Percentiles rank a stretch among this genome's conserved stretches.
phyloP scores from a whole-genome alignment of 2,797 vertebrate species.

The Sciaenops ocellatus region DNA sequence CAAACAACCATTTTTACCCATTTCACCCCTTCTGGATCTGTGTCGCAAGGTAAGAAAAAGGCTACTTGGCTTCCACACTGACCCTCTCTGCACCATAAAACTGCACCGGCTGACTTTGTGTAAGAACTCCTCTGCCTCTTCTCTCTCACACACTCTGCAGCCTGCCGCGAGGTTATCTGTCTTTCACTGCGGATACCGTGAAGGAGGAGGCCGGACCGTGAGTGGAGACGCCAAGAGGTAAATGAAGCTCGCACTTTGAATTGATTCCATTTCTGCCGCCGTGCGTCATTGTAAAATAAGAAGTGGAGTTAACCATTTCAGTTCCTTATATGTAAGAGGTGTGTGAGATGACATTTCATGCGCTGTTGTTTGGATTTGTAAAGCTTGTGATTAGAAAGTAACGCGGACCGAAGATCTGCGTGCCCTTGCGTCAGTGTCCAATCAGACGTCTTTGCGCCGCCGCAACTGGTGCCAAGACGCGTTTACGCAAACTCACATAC shows the following conservation, averaged over 20 bases:
- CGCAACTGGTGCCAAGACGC: conserved; percentile 71
- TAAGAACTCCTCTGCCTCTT: conserved; percentile 54
- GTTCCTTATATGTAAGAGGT: not conserved
- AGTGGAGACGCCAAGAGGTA: conserved; percentile 64
- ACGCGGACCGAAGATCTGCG: conserved; percentile 37
- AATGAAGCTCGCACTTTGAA: conserved; percentile 38
- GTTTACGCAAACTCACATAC: conserved; percentile 18
- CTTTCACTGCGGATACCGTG: conserved; percentile 66
- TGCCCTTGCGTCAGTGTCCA: conserved; percentile 62
- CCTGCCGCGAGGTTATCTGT: conserved; percentile 42
- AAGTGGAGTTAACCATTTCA: not conserved
- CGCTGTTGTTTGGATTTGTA: not conserved
- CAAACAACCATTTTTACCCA: conserved; percentile 79
- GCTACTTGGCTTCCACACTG: conserved; percentile 53
- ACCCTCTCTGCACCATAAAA: conserved; percentile 61
- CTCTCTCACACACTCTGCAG: conserved; percentile 48
- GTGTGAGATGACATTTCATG: not conserved
- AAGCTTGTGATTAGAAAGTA: conserved; percentile 40
- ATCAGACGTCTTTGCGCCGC: conserved; percentile 76
- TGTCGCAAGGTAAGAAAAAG: conserved; percentile 74
- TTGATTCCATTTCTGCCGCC: not conserved
- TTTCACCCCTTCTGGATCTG: conserved; percentile 78
- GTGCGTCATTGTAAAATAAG: conserved; percentile 19
- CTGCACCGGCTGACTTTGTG: conserved; percentile 56
- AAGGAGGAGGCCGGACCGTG: conserved; percentile 54